A percentile compares a stretch with the other conserved stretches of the same genome.
Conservation (phyloP, 2,888 invertebrate species). For the Himalopsyche tibetana region DNA sequence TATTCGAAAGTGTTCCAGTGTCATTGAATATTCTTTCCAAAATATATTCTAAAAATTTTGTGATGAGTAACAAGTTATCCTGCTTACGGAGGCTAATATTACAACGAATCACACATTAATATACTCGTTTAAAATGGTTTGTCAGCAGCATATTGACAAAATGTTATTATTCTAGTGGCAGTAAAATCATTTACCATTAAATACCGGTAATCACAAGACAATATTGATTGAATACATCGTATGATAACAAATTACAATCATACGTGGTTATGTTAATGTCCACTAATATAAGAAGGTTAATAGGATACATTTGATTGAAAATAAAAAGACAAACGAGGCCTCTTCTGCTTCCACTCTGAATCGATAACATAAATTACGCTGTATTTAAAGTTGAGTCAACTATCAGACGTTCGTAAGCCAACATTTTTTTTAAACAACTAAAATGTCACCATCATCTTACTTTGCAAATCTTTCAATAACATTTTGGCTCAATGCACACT, state of each 20-base stretch:
- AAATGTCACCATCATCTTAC: not conserved
- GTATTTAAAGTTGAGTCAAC: conserved; percentile 28
- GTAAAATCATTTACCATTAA: conserved; percentile 63
- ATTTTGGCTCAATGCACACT: not conserved
- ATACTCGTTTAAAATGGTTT: conserved; percentile 48
- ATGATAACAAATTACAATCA: conserved; percentile 51
- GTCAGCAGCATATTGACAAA: conserved; percentile 58
- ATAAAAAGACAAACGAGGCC: conserved; percentile 56
- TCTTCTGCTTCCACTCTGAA: conserved; percentile 50
- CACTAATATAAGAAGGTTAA: conserved; percentile 55
- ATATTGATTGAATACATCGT: conserved; percentile 57
- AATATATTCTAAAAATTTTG: conserved; percentile 6
- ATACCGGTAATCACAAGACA: conserved; percentile 62
- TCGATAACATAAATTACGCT: conserved; percentile 26
- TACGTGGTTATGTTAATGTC: conserved; percentile 54
- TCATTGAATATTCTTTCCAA: conserved; percentile 31
- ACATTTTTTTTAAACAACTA: conserved; percentile 37
- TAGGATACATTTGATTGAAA: conserved; percentile 59
- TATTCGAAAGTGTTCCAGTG: conserved; percentile 24
- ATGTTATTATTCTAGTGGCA: conserved; percentile 64
- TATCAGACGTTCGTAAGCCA: conserved; percentile 47
- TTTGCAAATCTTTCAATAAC: too few species aligned
- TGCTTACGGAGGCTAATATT: conserved; percentile 10
- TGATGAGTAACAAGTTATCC: not conserved
- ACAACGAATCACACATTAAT: conserved; percentile 56